A percentile compares a stretch with the other conserved stretches of the same genome.
Evolutionary conservation across 2,113 vertebrate species (phyloP).

Genomic region (Suricata suricatta): DNA sequence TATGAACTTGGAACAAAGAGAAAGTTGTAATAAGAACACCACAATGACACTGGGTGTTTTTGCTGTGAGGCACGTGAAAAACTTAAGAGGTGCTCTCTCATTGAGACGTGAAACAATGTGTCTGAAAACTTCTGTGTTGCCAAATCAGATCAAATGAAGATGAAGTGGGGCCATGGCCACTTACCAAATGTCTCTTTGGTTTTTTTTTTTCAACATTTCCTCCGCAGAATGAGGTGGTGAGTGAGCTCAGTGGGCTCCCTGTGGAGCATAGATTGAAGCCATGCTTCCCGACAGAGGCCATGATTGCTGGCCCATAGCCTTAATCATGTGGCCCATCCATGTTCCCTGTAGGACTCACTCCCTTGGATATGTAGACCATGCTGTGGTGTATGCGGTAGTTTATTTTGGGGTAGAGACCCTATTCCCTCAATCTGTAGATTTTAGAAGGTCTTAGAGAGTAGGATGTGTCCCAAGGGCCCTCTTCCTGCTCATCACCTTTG

Average conservation of each 20-base stretch:
- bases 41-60: not conserved
- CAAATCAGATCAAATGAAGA: not conserved
- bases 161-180: not conserved
- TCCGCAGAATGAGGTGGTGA: conserved; percentile 85
- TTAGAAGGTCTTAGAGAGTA: conserved; percentile 68
- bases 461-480: not conserved
- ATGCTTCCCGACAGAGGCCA: conserved; percentile 67
- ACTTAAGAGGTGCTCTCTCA: not conserved
- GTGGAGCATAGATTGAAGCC: not conserved
- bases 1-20: not conserved
- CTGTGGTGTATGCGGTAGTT: conserved; percentile 30
- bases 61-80: not conserved
- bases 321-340: conserved; percentile 41
- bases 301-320: conserved; percentile 64
- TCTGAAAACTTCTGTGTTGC: not conserved
- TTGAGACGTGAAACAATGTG: not conserved
- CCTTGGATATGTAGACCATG: conserved; percentile 14
- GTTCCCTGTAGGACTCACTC: not conserved
- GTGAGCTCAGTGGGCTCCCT: conserved; percentile 72
- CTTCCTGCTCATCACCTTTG: not conserved
- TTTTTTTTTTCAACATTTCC: conserved; percentile 67
- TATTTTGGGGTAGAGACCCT: not conserved
- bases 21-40: not conserved
- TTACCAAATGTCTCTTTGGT: conserved; percentile 73
- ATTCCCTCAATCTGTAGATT: conserved; percentile 51